Percentiles rank a stretch among this genome's conserved stretches.
Evolutionary conservation across 2,113 vertebrate species (phyloP).

Genomic region (Dissostichus mawsoni): DNA sequence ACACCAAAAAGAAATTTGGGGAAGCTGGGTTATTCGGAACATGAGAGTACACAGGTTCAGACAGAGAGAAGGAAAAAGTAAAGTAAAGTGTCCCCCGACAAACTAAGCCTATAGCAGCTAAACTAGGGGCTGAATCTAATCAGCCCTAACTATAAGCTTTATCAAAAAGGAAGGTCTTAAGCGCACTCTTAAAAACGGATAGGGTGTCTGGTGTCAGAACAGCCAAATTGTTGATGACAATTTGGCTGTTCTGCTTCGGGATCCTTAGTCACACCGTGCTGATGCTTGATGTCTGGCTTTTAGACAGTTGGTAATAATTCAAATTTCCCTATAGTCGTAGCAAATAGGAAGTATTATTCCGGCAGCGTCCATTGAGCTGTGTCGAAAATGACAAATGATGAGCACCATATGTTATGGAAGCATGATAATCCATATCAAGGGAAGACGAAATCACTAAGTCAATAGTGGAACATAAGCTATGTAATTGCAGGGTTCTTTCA

Average conservation of each 20-base stretch:
- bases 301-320: constrained; percentile 35
- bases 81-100: too few relatives aligned
- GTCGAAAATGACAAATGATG: constrained; percentile 47
- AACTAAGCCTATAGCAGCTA: too few relatives aligned
- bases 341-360: constrained; percentile 23
- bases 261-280: constrained; percentile 25
- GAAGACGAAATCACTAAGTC: constrained; percentile 32
- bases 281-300: constrained; percentile 41
- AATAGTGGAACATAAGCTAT: constrained; percentile 32
- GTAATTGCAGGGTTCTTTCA: neutral
- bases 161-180: too few relatives aligned
- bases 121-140: too few relatives aligned
- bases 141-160: too few relatives aligned
- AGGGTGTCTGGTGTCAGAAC: too few relatives aligned
- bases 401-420: constrained; percentile 31
- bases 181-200: too few relatives aligned
- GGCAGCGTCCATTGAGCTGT: constrained; percentile 10
- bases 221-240: constrained; percentile 7
- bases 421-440: constrained; percentile 45
- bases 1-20: too few relatives aligned
- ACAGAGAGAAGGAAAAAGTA: too few relatives aligned
- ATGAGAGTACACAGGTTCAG: too few relatives aligned
- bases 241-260: constrained; percentile 18
- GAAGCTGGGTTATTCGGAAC: too few relatives aligned
- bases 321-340: constrained; percentile 17